Conservation (phyloP, 2,113 vertebrate genomes). For the Pachypanchax playfairii region DNA sequence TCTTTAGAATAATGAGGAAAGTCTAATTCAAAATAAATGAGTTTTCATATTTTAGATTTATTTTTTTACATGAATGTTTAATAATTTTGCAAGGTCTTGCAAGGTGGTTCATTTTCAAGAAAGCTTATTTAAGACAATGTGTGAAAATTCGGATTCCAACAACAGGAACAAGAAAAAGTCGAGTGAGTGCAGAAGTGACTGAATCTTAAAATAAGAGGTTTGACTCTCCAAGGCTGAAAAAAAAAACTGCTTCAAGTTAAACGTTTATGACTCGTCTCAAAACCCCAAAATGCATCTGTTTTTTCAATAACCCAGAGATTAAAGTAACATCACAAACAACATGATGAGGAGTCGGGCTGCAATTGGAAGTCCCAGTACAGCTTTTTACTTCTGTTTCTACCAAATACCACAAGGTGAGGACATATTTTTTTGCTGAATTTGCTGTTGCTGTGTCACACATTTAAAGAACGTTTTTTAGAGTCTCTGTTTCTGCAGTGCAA, state of each 20-base stretch:
- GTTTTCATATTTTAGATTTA: background rate
- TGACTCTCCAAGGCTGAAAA: too few species aligned
- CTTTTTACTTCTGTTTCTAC: background rate
- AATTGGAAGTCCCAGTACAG: constrained; percentile 2
- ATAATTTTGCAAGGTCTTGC: background rate
- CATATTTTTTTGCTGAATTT: background rate
- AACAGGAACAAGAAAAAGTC: constrained; percentile 1
- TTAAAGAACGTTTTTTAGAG: background rate
- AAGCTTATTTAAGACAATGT: constrained; percentile 8
- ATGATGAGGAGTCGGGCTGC: background rate
- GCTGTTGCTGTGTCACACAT: background rate
- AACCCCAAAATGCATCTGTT: constrained; percentile 13
- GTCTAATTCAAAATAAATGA: background rate
- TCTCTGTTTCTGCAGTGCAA: background rate
- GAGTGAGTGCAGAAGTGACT: background rate
- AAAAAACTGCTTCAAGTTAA: constrained; percentile 11
- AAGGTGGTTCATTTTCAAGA: background rate
- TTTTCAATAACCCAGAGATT: constrained; percentile 6
- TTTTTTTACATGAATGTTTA: background rate
- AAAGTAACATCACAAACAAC: constrained; percentile 8
- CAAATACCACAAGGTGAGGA: background rate
- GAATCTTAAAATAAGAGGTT: too few species aligned
- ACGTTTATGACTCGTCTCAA: constrained; percentile 1
- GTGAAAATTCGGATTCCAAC: background rate
- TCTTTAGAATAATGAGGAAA: too few species aligned